Evolutionary conservation across 2,888 invertebrate species (phyloP).

Genomic region (Papilio demoleus): DNA sequence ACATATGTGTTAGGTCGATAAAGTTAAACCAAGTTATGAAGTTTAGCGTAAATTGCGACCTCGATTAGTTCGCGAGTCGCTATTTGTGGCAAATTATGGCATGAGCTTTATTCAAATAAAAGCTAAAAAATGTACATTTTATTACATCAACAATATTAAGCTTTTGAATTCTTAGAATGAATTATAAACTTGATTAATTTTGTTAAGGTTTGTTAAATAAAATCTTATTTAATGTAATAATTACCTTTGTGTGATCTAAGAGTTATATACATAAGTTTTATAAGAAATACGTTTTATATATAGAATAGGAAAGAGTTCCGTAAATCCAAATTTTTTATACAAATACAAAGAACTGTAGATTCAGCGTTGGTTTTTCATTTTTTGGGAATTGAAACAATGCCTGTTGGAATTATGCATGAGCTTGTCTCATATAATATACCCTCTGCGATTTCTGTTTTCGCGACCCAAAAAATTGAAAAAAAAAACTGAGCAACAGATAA

Average conservation of each 20-base stretch:
- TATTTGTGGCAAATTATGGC: slow-evolving; percentile 64
- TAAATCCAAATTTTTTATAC: slow-evolving; percentile 1
- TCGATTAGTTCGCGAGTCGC: slow-evolving; percentile 60
- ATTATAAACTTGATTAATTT: background rate
- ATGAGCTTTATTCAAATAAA: slow-evolving; percentile 32
- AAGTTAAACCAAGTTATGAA: slow-evolving; percentile 52
- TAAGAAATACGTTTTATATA: too few relatives aligned
- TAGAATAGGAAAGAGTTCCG: background rate
- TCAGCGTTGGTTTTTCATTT: slow-evolving; percentile 22
- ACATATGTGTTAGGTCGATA: slow-evolving; percentile 53
- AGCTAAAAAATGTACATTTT: slow-evolving; percentile 20
- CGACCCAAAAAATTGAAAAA: slow-evolving; percentile 4
- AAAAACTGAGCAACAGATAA: background rate
- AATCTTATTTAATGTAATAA: background rate
- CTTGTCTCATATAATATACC: slow-evolving; percentile 36
- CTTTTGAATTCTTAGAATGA: slow-evolving; percentile 17
- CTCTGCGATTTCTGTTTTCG: slow-evolving; percentile 35
- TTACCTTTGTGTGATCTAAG: too few relatives aligned
- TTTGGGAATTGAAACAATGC: slow-evolving; percentile 30
- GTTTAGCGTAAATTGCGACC: slow-evolving; percentile 58
- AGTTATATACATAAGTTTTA: too few relatives aligned
- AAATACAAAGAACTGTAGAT: slow-evolving; percentile 20
- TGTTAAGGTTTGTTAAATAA: background rate
- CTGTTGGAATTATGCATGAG: slow-evolving; percentile 39
- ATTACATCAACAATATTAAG: slow-evolving; percentile 8